Percentiles rank a stretch among this genome's conserved stretches.
phyloP scores from a whole-genome alignment of 2,888 invertebrate species.

The Cetonia aurata region DNA sequence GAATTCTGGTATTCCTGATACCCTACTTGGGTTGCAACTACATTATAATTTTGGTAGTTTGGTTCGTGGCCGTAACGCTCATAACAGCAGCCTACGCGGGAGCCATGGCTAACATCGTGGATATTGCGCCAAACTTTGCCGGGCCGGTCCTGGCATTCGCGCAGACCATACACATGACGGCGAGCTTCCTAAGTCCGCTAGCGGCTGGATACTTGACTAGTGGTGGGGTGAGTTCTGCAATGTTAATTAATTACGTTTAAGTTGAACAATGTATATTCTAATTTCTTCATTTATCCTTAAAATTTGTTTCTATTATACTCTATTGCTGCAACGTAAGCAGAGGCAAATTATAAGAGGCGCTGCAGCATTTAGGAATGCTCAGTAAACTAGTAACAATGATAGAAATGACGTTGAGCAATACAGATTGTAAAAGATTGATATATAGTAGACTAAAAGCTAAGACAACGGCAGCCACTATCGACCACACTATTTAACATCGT shows the following conservation, averaged over 20 bases:
- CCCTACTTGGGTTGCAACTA: constrained; percentile 76
- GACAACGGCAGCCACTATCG: no score
- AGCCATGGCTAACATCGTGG: constrained; percentile 82
- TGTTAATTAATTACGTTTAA: neutral
- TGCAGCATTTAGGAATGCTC: no score
- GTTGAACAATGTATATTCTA: no score
- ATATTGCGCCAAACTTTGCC: constrained; percentile 83
- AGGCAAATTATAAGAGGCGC: no score
- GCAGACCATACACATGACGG: constrained; percentile 83
- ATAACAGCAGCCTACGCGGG: constrained; percentile 81
- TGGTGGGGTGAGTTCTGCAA: constrained; percentile 67
- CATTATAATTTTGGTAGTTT: constrained; percentile 71
- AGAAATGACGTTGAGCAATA: no score
- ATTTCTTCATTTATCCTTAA: no score
- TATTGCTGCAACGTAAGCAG: no score
- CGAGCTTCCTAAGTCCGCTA: constrained; percentile 78
- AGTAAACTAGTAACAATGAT: no score
- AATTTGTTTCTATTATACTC: no score
- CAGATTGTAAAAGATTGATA: no score
- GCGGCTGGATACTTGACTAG: constrained; percentile 73
- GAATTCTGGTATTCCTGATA: constrained; percentile 73
- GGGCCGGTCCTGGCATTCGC: constrained; percentile 80
- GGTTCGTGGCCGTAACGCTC: constrained; percentile 78
- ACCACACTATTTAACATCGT: no score
- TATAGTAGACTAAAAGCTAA: no score